Evolutionary conservation across 2,888 invertebrate species (phyloP).

Genomic region (Lymantria dispar): DNA sequence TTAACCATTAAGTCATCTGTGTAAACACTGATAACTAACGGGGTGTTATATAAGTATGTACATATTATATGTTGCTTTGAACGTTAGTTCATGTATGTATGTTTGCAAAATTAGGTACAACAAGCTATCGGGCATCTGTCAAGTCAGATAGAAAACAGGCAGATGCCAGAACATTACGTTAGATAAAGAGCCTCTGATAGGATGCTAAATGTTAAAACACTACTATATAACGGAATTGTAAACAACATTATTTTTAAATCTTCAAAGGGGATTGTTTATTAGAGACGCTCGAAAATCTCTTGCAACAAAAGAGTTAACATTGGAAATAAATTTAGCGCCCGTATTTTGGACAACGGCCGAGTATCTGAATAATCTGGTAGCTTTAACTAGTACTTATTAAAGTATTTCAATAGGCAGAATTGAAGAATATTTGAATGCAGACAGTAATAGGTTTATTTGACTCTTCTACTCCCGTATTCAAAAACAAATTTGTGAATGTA

Average conservation of each 20-base stretch:
- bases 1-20: too few relatives aligned
- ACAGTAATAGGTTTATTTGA: too few relatives aligned
- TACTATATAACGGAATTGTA: conserved; percentile 50
- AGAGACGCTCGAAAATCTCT: conserved; percentile 51
- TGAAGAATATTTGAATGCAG: too few relatives aligned
- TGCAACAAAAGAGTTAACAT: conserved; percentile 67
- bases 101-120: not conserved
- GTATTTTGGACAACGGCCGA: conserved; percentile 59
- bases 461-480: too few relatives aligned
- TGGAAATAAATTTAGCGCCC: conserved; percentile 59
- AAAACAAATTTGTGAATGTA: too few relatives aligned
- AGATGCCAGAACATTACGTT: conserved; percentile 10
- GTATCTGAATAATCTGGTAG: not conserved
- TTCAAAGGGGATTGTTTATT: conserved; percentile 69
- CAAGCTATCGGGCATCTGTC: not conserved
- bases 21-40: too few relatives aligned
- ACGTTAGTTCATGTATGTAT: too few relatives aligned
- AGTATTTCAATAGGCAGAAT: not conserved
- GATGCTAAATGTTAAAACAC: conserved; percentile 42
- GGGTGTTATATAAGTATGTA: too few relatives aligned
- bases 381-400: not conserved
- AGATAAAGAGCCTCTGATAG: conserved; percentile 26
- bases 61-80: too few relatives aligned
- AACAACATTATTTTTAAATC: conserved; percentile 64
- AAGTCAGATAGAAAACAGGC: not conserved